Base-by-base conservation (phyloP, 2,888 invertebrate genomes). In the Polyploca ridens region DNA sequence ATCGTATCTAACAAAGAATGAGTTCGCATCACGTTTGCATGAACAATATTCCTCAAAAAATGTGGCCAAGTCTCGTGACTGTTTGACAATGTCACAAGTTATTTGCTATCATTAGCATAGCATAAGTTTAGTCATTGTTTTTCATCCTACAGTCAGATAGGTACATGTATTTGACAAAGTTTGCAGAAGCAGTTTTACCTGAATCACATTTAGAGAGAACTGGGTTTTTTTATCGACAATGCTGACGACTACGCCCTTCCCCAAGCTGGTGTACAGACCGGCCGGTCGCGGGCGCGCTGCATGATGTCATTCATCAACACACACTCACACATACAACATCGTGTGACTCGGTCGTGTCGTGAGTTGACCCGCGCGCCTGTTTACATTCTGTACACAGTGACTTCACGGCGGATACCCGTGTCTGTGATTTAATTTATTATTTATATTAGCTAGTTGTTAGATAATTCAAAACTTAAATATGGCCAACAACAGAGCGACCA, bases 401-500 rank as follows among this genome's bases (percentile, higher is more conserved):
- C 89, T 89, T 79, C 89, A 89, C 90, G 85, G 82, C 79, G 77
- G 78, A 77, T 77, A 81, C 81, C 80, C 87, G 90, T 87, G 89
- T 85, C 89, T 89, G 93, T 93, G 92, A 92, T 91, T 90, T 85
- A 87, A 86, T 86, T 85, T 85, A 86, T 84, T 85, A 84, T 77
- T 83, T 81, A 86, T 78, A 81, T 77, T 82, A 87, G 41, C 41
- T 41, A 41, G 82, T 85, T 83, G 68, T 78, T 81, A 84, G 71
- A 76, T 86, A 85, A 82, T 86, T 85, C 77, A 78, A 35, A 88
- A 41, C 61, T 61, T 27, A 44, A 61, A 72, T 78, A 97, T 97
- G 97, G 97, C 97, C 79, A 96, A 95, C 90, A 96, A 97, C 95
- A 95, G 98, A 89, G 98, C 98, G 79, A 95, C 97, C 68, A 98